Evolutionary conservation across 2,113 vertebrate species (phyloP), one percentile per base, ranked within the genome.

Genomic region (Oenanthe melanoleuca): DNA sequence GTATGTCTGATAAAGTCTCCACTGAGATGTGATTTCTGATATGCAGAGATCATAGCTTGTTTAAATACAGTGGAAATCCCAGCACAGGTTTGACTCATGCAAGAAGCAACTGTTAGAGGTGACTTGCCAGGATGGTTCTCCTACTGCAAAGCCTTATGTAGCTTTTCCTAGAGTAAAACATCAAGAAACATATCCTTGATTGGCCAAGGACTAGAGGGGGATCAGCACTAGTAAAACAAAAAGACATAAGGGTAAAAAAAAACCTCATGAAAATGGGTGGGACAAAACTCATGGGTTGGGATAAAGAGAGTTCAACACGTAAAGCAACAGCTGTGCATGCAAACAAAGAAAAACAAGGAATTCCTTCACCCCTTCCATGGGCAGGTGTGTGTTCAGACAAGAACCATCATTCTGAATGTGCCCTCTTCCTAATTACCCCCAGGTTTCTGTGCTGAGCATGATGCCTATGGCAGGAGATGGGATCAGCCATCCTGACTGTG

Each of bases 251-350:
- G 8, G 12, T 17, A 45, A 57, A 84, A 11, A 11, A 37, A 57
- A 31, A 22, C 15, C 8, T 44, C 4, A 1, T 44, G 40, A 0
- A 0, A 65, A n/a, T 15, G 1, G 3, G 2, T 33, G 42, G 38
- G 29, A 77, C 49, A 64, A 56, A 70, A n/a, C 34, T 44, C 50
- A 24, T 17, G 31, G 2, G 1, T 7, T 71, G 23, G 29, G 5
- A 33, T 21, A n/a, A 34, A 44, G 34, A 38, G 13, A 50, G 15
- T 50, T 50, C 57, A 38, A 50, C 11, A 28, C 2, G 3, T 8
- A 78, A 44, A 71, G 19, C 37, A 71, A 37, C 71, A 57, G 8
- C 44, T 0, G 0, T 42, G 16, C 6, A 12, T 8, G 14, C 20
- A 78, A 70, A 24, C 16, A 64, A 61, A 44, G 7, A 5, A 50